Conservation (phyloP, 2,113 vertebrate species). For the Acinonyx jubatus region DNA sequence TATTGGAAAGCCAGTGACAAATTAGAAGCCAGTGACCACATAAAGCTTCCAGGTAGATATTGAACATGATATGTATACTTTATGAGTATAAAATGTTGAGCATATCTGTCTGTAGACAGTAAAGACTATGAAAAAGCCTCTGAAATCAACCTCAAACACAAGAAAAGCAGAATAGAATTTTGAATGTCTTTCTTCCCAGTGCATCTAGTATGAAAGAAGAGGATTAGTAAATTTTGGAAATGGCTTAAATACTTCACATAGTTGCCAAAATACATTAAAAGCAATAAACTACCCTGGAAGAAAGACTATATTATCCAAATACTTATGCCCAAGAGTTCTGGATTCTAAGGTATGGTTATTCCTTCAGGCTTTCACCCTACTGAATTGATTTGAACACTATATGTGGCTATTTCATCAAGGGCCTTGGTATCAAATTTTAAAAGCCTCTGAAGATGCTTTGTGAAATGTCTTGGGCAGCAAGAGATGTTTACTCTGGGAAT, state of each 20-base stretch:
- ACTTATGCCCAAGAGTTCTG: neutral
- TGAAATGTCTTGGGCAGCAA: constrained; percentile 41
- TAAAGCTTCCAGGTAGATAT: neutral
- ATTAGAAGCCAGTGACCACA: neutral
- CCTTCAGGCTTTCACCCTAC: neutral
- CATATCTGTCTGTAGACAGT: neutral
- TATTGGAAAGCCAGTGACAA: neutral
- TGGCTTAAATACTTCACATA: neutral
- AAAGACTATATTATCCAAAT: neutral
- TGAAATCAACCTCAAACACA: neutral
- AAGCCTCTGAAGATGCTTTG: constrained; percentile 51
- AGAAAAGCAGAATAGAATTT: neutral
- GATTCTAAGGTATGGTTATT: neutral
- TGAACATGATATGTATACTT: neutral
- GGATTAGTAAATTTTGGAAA: neutral
- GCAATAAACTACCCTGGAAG: neutral
- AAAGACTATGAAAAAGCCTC: neutral
- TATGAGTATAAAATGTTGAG: neutral
- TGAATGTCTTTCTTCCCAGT: neutral
- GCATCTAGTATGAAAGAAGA: neutral
- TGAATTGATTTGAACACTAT: constrained; percentile 34
- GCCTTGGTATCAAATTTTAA: constrained; percentile 52
- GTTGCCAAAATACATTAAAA: constrained; percentile 31
- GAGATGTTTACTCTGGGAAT: constrained; percentile 46
- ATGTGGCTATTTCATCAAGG: constrained; percentile 15